Evolutionary conservation across 2,888 invertebrate species (phyloP).

Genomic region (Branchellion lobata): DNA sequence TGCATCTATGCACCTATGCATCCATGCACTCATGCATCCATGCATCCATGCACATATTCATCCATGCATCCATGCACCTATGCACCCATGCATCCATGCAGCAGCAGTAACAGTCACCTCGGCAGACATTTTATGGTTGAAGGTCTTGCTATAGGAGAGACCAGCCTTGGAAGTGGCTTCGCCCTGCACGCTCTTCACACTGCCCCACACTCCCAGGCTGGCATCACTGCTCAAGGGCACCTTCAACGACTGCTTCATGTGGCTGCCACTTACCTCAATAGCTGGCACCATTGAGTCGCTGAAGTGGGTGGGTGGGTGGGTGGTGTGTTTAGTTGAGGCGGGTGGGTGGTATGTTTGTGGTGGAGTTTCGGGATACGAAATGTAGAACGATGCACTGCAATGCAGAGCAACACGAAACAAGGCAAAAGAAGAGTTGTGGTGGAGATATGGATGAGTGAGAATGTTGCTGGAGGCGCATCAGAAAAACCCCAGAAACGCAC

Average conservation of each 20-base stretch:
- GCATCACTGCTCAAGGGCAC: conserved; percentile 84
- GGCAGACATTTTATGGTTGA: conserved; percentile 82
- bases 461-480: too few relatives aligned
- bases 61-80: background rate
- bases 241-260: conserved; percentile 87
- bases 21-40: background rate
- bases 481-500: too few relatives aligned
- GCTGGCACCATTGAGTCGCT: conserved; percentile 66
- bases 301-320: background rate
- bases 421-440: too few relatives aligned
- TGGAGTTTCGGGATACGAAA: too few relatives aligned
- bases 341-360: background rate
- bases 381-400: too few relatives aligned
- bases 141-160: conserved; percentile 74
- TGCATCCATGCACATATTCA: background rate
- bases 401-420: too few relatives aligned
- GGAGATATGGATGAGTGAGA: background rate
- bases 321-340: background rate
- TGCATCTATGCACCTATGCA: background rate
- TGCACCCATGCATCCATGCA: too few relatives aligned
- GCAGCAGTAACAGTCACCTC: too few relatives aligned
- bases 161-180: conserved; percentile 76
- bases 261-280: conserved; percentile 89
- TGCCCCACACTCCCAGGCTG: conserved; percentile 74
- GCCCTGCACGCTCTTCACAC: conserved; percentile 73